Conservation (phyloP, 35 echinoderm and acorn worm species). For the Apostichopus californicus region DNA sequence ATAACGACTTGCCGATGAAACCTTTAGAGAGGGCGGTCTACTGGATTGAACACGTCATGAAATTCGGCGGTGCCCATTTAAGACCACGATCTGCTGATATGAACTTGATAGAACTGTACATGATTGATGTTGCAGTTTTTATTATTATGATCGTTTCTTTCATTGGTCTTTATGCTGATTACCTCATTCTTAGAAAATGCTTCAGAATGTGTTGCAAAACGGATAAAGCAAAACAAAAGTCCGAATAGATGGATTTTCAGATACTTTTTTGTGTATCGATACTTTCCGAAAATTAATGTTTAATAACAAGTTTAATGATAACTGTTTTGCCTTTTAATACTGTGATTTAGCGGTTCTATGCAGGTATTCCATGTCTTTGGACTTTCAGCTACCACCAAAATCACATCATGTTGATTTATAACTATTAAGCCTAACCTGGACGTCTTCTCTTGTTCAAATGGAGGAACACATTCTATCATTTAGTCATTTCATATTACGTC, state of each 20-base stretch:
- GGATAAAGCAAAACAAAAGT: neutral
- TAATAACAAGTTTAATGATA: neutral
- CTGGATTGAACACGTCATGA: slow-evolving; percentile 84
- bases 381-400: neutral
- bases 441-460: neutral
- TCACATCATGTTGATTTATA: neutral
- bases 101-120: slow-evolving; percentile 38
- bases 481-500: too few species aligned
- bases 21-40: slow-evolving; percentile 58
- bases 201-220: neutral
- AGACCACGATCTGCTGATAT: slow-evolving; percentile 46
- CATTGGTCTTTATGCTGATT: neutral
- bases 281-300: neutral
- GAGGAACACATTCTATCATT: too few species aligned
- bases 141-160: neutral
- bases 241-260: neutral
- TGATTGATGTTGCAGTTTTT: slow-evolving; percentile 42
- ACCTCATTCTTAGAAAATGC: slow-evolving; percentile 11
- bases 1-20: slow-evolving; percentile 50
- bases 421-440: neutral
- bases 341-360: neutral
- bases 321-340: neutral
- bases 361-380: neutral
- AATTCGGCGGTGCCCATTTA: slow-evolving; percentile 64
- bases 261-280: too few species aligned